Evolutionary conservation across 1,140 invertebrate species (phyloP).

Genomic region (Brachionus paranguensis): DNA sequence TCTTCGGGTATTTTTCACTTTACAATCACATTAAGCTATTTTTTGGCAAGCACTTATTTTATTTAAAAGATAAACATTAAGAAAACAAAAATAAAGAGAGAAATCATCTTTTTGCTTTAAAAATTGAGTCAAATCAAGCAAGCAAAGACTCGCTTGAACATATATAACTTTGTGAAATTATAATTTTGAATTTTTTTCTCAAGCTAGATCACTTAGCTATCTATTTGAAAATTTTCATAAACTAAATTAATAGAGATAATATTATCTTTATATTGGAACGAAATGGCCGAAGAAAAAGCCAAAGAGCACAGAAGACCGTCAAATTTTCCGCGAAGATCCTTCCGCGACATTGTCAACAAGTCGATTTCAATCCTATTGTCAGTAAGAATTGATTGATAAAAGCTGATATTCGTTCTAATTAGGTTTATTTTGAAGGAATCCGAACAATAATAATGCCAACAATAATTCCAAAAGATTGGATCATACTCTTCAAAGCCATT

Average conservation of each 20-base stretch:
- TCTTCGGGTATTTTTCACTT: neutral
- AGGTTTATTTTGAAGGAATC: neutral
- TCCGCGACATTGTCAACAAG: neutral
- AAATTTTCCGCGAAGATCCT: neutral
- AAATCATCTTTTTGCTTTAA: neutral
- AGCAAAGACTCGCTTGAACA: neutral
- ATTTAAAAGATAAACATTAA: neutral
- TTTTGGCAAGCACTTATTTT: neutral
- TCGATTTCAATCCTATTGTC: conserved; percentile 14
- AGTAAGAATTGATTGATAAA: conserved; percentile 11
- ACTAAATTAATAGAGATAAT: neutral
- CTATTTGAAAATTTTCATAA: neutral
- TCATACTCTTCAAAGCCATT: neutral
- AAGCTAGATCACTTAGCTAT: conserved; percentile 7
- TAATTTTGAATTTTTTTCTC: neutral
- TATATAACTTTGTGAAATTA: conserved; percentile 15
- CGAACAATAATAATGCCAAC: neutral
- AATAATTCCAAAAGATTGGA: neutral
- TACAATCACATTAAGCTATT: neutral
- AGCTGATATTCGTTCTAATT: neutral
- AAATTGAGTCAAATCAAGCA: conserved; percentile 31
- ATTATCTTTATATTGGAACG: neutral
- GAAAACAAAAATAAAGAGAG: neutral
- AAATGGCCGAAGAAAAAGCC: neutral
- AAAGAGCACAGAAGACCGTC: neutral